A percentile compares a stretch with the other conserved stretches of the same genome.
Evolutionary conservation across 1,140 invertebrate species (phyloP).

Genomic region (Scaptomyza graminum): DNA sequence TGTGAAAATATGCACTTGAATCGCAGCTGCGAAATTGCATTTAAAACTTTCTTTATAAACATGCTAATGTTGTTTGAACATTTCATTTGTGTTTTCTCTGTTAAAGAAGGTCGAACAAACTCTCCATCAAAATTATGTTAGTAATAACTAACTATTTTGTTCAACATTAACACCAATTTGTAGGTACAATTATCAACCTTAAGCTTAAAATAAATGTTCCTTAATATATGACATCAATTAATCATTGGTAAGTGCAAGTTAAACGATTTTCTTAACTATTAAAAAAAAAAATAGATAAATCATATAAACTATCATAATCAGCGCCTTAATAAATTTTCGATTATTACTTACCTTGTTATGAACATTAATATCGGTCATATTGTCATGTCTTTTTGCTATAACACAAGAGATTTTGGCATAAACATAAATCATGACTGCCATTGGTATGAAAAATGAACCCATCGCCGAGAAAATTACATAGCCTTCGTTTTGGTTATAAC

Average conservation of each 20-base stretch:
- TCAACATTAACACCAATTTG: no score
- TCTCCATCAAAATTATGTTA: no score
- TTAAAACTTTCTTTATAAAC: neutral
- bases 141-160: no score
- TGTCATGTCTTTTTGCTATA: slow-evolving; percentile 88
- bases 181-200: no score
- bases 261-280: no score
- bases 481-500: slow-evolving; percentile 91
- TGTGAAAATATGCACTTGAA: neutral
- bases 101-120: no score
- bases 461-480: slow-evolving; percentile 95
- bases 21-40: neutral
- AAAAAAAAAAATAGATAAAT: neutral
- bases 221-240: no score
- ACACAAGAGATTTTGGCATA: slow-evolving; percentile 95
- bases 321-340: neutral
- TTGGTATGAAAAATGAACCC: slow-evolving; percentile 96
- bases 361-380: slow-evolving; percentile 84
- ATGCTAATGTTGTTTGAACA: neutral
- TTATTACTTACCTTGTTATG: slow-evolving; percentile 77
- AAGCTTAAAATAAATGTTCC: no score
- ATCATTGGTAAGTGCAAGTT: no score
- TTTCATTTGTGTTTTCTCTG: no score
- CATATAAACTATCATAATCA: neutral
- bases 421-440: slow-evolving; percentile 95